Percentiles rank a stretch among this genome's conserved stretches.
Evolutionary conservation across 37 sponge, comb jelly and placozoan species (phyloP).

Genomic region (Trichoplax adhaerens): DNA sequence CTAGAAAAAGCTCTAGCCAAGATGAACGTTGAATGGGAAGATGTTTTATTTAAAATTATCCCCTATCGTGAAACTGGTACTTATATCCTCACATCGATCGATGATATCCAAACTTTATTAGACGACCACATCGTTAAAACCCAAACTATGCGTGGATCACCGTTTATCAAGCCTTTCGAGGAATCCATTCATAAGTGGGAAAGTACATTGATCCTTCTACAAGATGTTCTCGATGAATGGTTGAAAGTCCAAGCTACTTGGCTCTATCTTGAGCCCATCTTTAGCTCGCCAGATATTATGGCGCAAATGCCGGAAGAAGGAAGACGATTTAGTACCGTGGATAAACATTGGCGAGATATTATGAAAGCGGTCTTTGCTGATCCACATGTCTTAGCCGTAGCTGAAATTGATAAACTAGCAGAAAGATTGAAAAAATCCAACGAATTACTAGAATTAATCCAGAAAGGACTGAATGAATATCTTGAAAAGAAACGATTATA

Average conservation of each 20-base stretch:
- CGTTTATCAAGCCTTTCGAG: constrained; percentile 97
- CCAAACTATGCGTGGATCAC: constrained; percentile 98
- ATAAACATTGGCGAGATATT: constrained; percentile 94
- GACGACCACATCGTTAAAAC: constrained; percentile 99
- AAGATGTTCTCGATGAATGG: constrained; percentile 99
- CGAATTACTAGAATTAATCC: constrained; percentile 85
- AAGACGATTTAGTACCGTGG: constrained; percentile 79
- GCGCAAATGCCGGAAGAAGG: constrained; percentile 99
- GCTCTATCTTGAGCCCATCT: constrained; percentile 99
- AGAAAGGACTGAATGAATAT: constrained; percentile 97
- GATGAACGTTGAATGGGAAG: constrained; percentile 92
- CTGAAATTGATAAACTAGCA: constrained; percentile 82
- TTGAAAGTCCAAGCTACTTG: constrained; percentile 97
- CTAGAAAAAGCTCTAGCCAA: constrained; percentile 97
- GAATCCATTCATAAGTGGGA: constrained; percentile 69
- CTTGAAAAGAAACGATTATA: constrained; percentile 97
- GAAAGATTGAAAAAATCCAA: constrained; percentile 88
- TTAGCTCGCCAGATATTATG: constrained; percentile 99
- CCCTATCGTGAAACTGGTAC: constrained; percentile 93
- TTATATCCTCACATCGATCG: constrained; percentile 83
- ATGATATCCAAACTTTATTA: constrained; percentile 92
- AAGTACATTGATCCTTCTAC: constrained; percentile 71
- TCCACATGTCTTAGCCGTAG: constrained; percentile 74
- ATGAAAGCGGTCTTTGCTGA: constrained; percentile 75
- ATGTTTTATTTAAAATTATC: constrained; percentile 75